Conservation (phyloP, 2,797 vertebrate genomes). For the Triplophysa bombifrons region DNA sequence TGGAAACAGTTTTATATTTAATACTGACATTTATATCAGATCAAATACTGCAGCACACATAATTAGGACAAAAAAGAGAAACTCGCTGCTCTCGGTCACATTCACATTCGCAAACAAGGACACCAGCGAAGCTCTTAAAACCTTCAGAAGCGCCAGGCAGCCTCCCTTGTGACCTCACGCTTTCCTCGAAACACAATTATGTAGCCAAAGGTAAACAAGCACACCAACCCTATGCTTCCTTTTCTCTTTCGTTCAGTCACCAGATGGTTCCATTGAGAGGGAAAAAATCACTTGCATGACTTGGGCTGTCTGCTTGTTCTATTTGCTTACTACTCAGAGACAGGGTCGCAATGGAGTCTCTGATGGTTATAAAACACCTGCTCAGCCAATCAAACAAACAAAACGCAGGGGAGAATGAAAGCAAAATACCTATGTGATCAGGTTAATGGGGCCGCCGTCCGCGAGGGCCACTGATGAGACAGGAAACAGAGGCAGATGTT, state of each 20-base stretch:
- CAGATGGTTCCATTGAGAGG: constrained; percentile 80
- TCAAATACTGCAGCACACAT: background rate
- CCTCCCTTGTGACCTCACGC: constrained; percentile 63
- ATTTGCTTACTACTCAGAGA: constrained; percentile 79
- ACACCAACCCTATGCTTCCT: constrained; percentile 64
- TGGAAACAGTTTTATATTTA: too few species aligned
- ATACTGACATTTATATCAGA: background rate
- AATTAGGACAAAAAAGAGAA: background rate
- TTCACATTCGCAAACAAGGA: constrained; percentile 36
- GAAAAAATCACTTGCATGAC: constrained; percentile 60
- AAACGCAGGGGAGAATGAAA: constrained; percentile 67
- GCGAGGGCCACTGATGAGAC: constrained; percentile 63
- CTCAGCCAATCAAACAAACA: constrained; percentile 82
- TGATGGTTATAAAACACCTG: constrained; percentile 82
- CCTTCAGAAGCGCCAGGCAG: constrained; percentile 54
- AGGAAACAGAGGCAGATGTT: constrained; percentile 74
- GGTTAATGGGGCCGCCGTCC: constrained; percentile 69
- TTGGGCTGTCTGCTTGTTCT: constrained; percentile 64
- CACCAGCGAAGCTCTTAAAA: constrained; percentile 36
- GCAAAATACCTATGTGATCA: constrained; percentile 78
- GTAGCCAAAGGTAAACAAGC: constrained; percentile 75
- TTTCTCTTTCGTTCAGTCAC: constrained; percentile 67
- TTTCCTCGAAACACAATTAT: constrained; percentile 74
- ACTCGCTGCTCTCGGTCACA: constrained; percentile 18
- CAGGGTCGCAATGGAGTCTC: constrained; percentile 73